A percentile compares a stretch with the other conserved stretches of the same genome.
Conservation (phyloP, 2,113 vertebrate genomes). For the Thinocorus orbignyianus region DNA sequence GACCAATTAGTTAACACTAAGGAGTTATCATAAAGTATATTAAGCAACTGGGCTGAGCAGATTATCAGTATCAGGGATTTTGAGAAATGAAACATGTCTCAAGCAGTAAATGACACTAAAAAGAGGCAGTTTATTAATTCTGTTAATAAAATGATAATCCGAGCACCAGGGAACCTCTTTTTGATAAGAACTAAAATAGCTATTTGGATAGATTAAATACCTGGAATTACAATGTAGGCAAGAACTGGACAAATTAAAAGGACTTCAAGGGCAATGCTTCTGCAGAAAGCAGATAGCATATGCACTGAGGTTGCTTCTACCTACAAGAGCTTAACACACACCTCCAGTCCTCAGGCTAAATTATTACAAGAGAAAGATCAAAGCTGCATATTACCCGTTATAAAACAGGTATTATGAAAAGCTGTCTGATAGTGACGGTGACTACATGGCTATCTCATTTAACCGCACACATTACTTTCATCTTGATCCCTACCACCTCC, state of each 20-base stretch:
- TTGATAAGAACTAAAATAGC: not conserved
- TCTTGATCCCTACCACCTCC: not conserved
- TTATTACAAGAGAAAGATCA: not conserved
- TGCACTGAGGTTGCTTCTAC: not conserved
- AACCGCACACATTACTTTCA: not conserved
- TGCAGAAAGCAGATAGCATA: not conserved
- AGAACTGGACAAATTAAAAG: not conserved
- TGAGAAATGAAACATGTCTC: not conserved
- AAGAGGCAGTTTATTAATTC: not conserved
- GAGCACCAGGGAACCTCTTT: not conserved
- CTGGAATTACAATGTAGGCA: not conserved
- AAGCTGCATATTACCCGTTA: conserved; percentile 5
- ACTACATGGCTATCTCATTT: not conserved
- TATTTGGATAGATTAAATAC: not conserved
- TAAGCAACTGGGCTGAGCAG: not conserved
- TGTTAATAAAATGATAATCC: conserved; percentile 1
- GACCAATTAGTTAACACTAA: not conserved
- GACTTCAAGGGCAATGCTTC: not conserved
- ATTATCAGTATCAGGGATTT: conserved; percentile 3
- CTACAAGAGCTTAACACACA: not conserved
- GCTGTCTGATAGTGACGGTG: not conserved
- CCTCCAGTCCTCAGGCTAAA: not conserved
- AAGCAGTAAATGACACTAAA: not conserved
- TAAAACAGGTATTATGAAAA: conserved; percentile 14
- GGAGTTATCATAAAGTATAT: not conserved